Percentiles rank a stretch among this genome's conserved stretches.
Evolutionary conservation across 2,797 vertebrate genomes (phyloP).

Genomic region (Heliangelus exortis): DNA sequence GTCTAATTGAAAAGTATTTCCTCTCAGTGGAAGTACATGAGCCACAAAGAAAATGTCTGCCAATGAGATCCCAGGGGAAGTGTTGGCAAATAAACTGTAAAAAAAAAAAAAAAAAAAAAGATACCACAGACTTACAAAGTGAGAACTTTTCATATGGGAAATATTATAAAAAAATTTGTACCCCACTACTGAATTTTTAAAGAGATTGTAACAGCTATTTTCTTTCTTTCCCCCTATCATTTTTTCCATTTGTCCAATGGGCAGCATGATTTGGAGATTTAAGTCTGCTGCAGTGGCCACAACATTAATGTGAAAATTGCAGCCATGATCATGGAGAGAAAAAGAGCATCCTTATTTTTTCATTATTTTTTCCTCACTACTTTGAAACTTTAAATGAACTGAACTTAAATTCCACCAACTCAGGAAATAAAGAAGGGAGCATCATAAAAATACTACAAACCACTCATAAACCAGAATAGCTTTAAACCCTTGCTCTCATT

Average conservation of each 20-base stretch:
- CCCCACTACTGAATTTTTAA: not conserved
- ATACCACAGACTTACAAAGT: conserved; percentile 6
- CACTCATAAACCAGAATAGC: not conserved
- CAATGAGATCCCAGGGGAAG: conserved; percentile 44
- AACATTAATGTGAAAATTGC: conserved; percentile 41
- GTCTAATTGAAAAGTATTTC: conserved; percentile 68
- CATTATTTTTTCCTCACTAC: not conserved
- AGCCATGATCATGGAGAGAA: not conserved
- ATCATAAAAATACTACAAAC: not conserved
- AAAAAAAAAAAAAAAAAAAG: not conserved
- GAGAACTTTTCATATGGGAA: conserved; percentile 23
- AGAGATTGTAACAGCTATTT: not conserved
- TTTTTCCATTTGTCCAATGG: conserved; percentile 7
- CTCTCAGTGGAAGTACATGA: conserved; percentile 51
- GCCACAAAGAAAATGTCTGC: conserved; percentile 67
- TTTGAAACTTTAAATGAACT: conserved; percentile 12
- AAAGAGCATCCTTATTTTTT: not conserved
- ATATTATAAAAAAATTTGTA: not conserved
- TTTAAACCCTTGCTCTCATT: not conserved
- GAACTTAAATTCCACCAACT: not conserved
- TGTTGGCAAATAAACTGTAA: conserved; percentile 55
- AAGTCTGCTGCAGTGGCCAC: not conserved
- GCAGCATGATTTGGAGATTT: conserved; percentile 6
- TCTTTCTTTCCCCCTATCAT: not conserved
- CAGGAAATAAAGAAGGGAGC: not conserved